Conservation (phyloP, 2,113 vertebrate genomes). For the Salvator merianae region DNA sequence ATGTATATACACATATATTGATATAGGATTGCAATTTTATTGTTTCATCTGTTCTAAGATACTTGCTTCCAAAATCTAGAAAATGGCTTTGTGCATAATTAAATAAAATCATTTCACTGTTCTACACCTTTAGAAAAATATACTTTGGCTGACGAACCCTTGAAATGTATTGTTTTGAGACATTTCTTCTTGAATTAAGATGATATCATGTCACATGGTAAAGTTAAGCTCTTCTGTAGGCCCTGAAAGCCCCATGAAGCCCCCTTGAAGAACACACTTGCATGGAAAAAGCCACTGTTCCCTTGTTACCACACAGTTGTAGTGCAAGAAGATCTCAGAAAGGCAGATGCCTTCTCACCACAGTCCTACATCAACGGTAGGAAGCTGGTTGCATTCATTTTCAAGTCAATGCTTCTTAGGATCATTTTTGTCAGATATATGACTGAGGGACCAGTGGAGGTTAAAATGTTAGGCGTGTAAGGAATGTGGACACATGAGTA, state of each 20-base stretch:
- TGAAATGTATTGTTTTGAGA: conserved; percentile 65
- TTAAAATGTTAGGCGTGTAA: neutral
- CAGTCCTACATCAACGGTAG: neutral
- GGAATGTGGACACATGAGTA: too few relatives aligned
- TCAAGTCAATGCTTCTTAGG: neutral
- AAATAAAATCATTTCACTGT: conserved; percentile 66
- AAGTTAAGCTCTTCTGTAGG: neutral
- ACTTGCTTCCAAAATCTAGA: conserved; percentile 71
- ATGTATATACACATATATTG: conserved; percentile 65
- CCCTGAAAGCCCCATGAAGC: too few relatives aligned
- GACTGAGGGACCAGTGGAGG: neutral
- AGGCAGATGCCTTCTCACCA: neutral
- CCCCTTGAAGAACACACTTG: neutral
- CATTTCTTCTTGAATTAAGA: conserved; percentile 30
- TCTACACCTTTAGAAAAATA: conserved; percentile 82
- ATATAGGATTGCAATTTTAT: conserved; percentile 70
- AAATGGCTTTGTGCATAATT: conserved; percentile 65
- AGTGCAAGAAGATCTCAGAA: neutral
- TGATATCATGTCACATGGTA: neutral
- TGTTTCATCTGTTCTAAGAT: conserved; percentile 68
- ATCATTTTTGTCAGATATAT: neutral
- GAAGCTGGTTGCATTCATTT: neutral
- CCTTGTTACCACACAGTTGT: too few relatives aligned
- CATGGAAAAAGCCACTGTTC: neutral
- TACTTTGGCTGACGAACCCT: conserved; percentile 71